Evolutionary conservation across 2,113 vertebrate genomes (phyloP).

Genomic region (Elephas maximus): DNA sequence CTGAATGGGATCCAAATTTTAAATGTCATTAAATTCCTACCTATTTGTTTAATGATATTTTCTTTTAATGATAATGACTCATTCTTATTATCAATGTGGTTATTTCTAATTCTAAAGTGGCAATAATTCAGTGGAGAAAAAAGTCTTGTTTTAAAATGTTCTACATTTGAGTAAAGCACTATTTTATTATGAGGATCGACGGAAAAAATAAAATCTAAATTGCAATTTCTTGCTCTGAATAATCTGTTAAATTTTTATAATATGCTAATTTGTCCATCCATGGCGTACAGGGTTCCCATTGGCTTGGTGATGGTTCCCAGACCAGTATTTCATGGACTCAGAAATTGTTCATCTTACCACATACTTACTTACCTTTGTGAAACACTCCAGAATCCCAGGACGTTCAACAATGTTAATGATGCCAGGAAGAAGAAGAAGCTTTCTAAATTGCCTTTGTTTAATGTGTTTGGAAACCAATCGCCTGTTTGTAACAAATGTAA

Average conservation of each 20-base stretch:
- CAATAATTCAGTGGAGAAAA: neutral
- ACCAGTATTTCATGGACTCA: slow-evolving; percentile 58
- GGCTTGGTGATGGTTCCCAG: slow-evolving; percentile 50
- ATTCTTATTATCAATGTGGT: slow-evolving; percentile 53
- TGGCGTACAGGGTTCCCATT: neutral
- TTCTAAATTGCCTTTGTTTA: slow-evolving; percentile 95
- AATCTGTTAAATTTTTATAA: slow-evolving; percentile 56
- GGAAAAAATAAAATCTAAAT: slow-evolving; percentile 39
- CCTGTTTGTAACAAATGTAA: slow-evolving; percentile 89
- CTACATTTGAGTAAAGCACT: slow-evolving; percentile 43
- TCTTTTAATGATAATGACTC: slow-evolving; percentile 65
- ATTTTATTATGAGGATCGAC: slow-evolving; percentile 35
- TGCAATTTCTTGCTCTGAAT: slow-evolving; percentile 62
- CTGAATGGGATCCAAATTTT: slow-evolving; percentile 58
- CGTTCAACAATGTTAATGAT: slow-evolving; percentile 92
- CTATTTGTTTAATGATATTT: slow-evolving; percentile 78
- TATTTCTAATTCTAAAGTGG: slow-evolving; percentile 67
- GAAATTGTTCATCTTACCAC: slow-evolving; percentile 54
- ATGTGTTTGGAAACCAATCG: slow-evolving; percentile 93
- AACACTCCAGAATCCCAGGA: slow-evolving; percentile 92
- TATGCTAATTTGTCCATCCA: slow-evolving; percentile 57
- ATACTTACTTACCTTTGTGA: slow-evolving; percentile 91
- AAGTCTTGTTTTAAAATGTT: neutral
- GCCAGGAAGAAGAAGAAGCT: slow-evolving; percentile 95
- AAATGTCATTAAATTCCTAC: slow-evolving; percentile 70